These are phyloP conservation scores for Thumatha senex DNA, from an alignment of 2,888 invertebrate genomes.

Conservation along the genomic window DNA sequence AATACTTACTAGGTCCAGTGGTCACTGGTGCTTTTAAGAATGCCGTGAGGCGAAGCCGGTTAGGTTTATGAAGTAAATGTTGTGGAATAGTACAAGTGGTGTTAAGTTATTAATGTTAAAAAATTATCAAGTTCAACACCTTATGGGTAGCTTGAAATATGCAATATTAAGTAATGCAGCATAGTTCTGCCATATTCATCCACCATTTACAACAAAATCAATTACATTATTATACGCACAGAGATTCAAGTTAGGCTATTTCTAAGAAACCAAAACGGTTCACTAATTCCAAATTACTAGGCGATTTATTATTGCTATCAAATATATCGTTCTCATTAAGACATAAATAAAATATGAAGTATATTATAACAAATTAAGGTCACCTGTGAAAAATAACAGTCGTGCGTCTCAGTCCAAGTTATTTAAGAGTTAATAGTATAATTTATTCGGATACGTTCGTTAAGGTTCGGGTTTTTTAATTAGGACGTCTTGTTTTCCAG, in stretches of 20 bases:
- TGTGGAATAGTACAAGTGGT: no score
- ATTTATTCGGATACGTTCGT: constrained; percentile 47
- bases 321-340: constrained; percentile 1
- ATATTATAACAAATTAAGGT: constrained; percentile 25
- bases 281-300: not conserved
- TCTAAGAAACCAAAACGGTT: not conserved
- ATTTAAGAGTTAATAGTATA: constrained; percentile 41
- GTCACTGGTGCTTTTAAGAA: no score
- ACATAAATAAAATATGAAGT: constrained; percentile 1
- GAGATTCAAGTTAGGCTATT: not conserved
- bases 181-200: no score
- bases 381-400: constrained; percentile 31
- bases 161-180: no score
- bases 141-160: no score
- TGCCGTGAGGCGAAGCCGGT: no score
- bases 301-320: not conserved
- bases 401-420: constrained; percentile 23
- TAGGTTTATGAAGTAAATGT: no score
- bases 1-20: no score
- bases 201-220: no score
- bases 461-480: constrained; percentile 60
- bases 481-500: constrained; percentile 62
- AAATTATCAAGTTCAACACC: no score
- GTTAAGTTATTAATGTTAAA: no score
- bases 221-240: no score